Evolutionary conservation across 2,113 vertebrate species (phyloP).

Genomic region (Promerops cafer): DNA sequence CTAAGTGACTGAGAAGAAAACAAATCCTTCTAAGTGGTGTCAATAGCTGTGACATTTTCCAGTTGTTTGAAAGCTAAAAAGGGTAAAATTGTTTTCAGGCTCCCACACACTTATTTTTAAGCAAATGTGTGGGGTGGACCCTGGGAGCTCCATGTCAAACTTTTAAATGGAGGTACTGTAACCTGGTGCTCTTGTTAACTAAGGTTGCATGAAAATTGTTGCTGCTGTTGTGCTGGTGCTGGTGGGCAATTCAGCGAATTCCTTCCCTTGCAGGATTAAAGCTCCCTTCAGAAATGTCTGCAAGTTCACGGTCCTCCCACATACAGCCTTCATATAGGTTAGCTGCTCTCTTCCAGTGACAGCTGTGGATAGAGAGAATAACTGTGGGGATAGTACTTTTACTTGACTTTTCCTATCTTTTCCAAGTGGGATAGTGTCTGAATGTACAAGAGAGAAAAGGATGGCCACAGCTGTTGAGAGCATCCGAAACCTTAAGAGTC

Average conservation of each 20-base stretch:
- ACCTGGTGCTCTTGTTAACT: background rate
- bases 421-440: background rate
- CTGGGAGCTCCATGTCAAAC: background rate
- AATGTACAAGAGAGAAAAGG: background rate
- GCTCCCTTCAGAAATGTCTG: slow-evolving; percentile 46
- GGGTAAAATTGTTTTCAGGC: background rate
- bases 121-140: background rate
- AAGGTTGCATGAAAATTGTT: background rate
- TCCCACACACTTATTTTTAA: background rate
- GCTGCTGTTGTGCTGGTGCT: background rate
- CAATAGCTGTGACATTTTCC: slow-evolving; percentile 7
- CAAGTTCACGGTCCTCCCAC: slow-evolving; percentile 47
- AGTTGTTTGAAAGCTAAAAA: slow-evolving; percentile 37
- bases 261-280: slow-evolving; percentile 50
- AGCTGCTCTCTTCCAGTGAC: slow-evolving; percentile 35
- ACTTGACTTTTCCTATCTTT: slow-evolving; percentile 24
- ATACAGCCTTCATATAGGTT: slow-evolving; percentile 27
- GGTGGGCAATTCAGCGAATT: slow-evolving; percentile 43
- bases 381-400: slow-evolving; percentile 10
- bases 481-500: background rate
- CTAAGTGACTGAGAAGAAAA: background rate
- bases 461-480: slow-evolving; percentile 18
- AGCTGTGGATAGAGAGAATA: slow-evolving; percentile 55
- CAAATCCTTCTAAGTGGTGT: background rate
- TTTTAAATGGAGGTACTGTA: background rate